A percentile compares a stretch with the other conserved stretches of the same genome.
Conservation (phyloP, 2,113 vertebrate species). For the Pogonocichla stellata region DNA sequence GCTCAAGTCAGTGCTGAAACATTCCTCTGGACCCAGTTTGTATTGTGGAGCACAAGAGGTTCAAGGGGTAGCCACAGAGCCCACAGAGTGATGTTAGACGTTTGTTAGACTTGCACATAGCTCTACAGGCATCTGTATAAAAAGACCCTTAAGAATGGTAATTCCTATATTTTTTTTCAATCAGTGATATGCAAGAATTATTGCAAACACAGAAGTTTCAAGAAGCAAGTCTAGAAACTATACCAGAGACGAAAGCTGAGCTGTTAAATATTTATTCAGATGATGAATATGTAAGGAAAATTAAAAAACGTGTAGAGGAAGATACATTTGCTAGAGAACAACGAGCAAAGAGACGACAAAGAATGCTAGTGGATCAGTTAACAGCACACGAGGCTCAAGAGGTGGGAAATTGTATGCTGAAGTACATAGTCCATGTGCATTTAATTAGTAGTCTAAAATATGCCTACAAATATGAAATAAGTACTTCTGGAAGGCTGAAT, state of each 20-base stretch:
- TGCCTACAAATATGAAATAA: background rate
- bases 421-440: background rate
- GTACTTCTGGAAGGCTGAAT: background rate
- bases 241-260: background rate
- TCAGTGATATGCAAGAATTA: background rate
- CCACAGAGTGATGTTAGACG: background rate
- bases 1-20: background rate
- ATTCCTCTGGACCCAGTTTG: background rate
- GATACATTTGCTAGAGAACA: slow-evolving; percentile 77
- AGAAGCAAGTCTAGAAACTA: background rate
- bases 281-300: slow-evolving; percentile 84
- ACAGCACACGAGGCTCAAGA: slow-evolving; percentile 81
- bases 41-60: background rate
- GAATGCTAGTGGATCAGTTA: slow-evolving; percentile 82
- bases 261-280: slow-evolving; percentile 78
- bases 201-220: background rate
- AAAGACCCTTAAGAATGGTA: background rate
- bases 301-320: slow-evolving; percentile 84
- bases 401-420: slow-evolving; percentile 66
- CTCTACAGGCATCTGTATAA: background rate
- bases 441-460: background rate
- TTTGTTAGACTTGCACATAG: background rate
- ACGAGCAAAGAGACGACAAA: slow-evolving; percentile 81
- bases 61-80: background rate
- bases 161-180: background rate